A percentile compares a stretch with the other conserved stretches of the same genome.
Conservation (phyloP, 2,888 invertebrate species). For the Sinhomidia bicolor region DNA sequence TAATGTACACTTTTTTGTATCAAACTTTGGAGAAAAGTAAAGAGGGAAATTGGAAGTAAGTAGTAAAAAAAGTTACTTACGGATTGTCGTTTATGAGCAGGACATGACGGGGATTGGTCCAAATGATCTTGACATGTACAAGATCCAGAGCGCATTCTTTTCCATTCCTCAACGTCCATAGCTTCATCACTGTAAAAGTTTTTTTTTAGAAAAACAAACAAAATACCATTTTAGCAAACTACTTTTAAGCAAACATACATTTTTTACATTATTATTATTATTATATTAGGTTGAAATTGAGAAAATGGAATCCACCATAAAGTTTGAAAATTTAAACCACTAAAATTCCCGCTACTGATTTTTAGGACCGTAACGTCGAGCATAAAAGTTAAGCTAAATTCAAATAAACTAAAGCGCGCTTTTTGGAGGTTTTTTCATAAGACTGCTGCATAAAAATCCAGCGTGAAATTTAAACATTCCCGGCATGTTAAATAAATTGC, state of each 20-base stretch:
- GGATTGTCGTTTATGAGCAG: constrained; percentile 79
- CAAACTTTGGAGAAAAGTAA: background rate
- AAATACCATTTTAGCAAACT: background rate
- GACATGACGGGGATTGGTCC: constrained; percentile 80
- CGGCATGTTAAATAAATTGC: background rate
- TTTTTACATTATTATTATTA: no score
- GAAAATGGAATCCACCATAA: background rate
- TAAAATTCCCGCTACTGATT: no score
- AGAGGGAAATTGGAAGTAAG: background rate
- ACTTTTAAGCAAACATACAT: background rate
- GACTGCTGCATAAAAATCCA: background rate
- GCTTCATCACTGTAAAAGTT: constrained; percentile 89
- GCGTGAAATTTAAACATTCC: background rate
- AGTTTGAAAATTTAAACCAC: background rate
- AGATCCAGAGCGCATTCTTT: constrained; percentile 90
- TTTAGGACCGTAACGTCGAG: no score
- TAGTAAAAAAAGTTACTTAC: constrained; percentile 75
- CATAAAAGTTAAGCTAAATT: no score
- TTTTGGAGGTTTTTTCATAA: background rate
- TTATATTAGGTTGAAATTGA: background rate
- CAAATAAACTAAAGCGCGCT: background rate
- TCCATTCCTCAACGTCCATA: constrained; percentile 87
- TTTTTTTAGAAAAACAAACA: constrained; percentile 72
- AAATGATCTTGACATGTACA: constrained; percentile 85
- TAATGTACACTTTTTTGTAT: no score